Evolutionary conservation across 2,797 vertebrate genomes (phyloP).

Genomic region (Ptychobarbus kaznakovi): DNA sequence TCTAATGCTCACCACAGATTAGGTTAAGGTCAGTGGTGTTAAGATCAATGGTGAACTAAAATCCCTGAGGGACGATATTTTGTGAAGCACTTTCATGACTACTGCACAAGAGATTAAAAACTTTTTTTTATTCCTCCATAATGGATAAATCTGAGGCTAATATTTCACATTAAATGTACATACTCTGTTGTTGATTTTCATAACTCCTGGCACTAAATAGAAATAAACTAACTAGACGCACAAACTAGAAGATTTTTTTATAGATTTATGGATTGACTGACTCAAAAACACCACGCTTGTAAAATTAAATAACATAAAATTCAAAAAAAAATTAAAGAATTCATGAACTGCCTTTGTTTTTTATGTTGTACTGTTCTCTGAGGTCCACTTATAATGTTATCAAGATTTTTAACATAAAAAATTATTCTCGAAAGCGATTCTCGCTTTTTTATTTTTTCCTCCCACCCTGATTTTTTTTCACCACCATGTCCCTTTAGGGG

Average conservation of each 20-base stretch:
- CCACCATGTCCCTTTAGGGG: too few species aligned
- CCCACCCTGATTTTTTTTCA: too few species aligned
- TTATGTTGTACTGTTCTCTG: too few species aligned
- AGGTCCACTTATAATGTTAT: too few species aligned
- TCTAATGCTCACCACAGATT: background rate
- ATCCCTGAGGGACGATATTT: background rate
- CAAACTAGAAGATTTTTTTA: background rate
- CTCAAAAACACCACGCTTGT: background rate
- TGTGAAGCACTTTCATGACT: background rate
- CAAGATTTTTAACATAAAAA: too few species aligned
- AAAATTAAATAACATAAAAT: too few species aligned
- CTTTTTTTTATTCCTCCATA: background rate
- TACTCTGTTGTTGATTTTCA: background rate
- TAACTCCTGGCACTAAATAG: background rate
- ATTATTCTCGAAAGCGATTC: too few species aligned
- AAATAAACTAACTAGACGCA: too few species aligned
- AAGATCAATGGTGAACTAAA: background rate
- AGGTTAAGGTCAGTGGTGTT: background rate
- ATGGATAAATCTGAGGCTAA: background rate
- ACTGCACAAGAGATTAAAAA: too few species aligned
- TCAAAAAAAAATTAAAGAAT: too few species aligned
- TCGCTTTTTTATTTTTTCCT: too few species aligned
- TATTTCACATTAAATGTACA: background rate
- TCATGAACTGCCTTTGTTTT: too few species aligned
- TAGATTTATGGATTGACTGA: background rate